phyloP scores from a whole-genome alignment of 64 coral and sea anemone species.

The Dendronephthya gigantea region DNA sequence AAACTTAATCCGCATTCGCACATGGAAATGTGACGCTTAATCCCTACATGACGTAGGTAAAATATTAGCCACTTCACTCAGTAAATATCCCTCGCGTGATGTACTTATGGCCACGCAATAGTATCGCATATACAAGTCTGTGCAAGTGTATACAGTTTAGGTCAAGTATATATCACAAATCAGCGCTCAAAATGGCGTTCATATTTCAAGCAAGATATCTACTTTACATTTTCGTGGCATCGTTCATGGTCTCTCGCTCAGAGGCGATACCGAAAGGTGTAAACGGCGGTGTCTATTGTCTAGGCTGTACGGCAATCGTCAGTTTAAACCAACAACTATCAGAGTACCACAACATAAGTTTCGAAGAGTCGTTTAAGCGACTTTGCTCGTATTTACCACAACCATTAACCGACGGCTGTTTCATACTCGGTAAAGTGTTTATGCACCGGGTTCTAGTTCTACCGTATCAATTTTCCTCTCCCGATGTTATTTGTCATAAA shows the following conservation, averaged over 20 bases:
- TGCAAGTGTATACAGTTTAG: no score
- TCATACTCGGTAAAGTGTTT: conserved; percentile 41
- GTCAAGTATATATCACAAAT: no score
- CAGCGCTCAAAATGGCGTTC: no score
- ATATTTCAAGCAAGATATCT: no score
- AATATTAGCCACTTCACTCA: no score
- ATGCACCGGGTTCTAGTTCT: conserved; percentile 59
- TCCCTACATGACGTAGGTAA: no score
- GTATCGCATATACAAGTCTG: no score
- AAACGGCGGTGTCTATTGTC: conserved; percentile 63
- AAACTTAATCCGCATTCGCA: no score
- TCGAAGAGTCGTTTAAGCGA: conserved; percentile 39
- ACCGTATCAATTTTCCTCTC: conserved; percentile 33
- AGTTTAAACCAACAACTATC: conserved; percentile 60
- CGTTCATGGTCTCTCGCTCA: conserved; percentile 60
- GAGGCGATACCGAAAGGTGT: conserved; percentile 51
- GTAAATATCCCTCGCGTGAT: no score
- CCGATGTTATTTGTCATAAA: conserved; percentile 74
- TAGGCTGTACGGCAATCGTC: conserved; percentile 54
- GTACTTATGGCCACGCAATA: no score
- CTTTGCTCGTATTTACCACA: conserved; percentile 52
- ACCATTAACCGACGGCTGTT: conserved; percentile 38
- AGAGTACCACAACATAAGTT: conserved; percentile 61
- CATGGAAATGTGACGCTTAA: no score
- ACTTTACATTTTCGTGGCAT: background rate